Percentiles rank a stretch among this genome's conserved stretches.
These are phyloP conservation scores for Scylla paramamosain DNA, from an alignment of 1,140 invertebrate genomes.

Conservation along the genomic window DNA sequence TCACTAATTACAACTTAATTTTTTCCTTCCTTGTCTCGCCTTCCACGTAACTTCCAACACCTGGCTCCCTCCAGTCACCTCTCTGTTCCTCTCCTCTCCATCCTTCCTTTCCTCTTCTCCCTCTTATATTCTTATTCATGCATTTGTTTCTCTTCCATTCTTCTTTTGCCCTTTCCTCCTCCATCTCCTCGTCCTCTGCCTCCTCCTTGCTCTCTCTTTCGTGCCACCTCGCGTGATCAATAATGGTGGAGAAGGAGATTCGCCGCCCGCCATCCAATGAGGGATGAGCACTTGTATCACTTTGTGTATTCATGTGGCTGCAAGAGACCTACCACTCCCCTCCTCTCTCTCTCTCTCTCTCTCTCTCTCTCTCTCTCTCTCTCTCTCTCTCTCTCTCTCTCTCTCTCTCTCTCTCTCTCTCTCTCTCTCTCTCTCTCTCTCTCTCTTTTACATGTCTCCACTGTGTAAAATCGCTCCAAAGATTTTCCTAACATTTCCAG, in stretches of 20 bases:
- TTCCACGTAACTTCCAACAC: too few relatives aligned
- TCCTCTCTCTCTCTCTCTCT: slow-evolving; percentile 15
- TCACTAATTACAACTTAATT: too few relatives aligned
- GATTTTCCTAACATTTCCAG: too few relatives aligned
- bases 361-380: slow-evolving; percentile 31
- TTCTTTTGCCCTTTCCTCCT: neutral
- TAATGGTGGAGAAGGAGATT: slow-evolving; percentile 53
- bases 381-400: slow-evolving; percentile 9
- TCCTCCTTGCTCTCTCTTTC: neutral
- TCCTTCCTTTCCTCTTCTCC: neutral
- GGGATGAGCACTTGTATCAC: slow-evolving; percentile 56
- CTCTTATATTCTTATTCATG: neutral
- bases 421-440: slow-evolving; percentile 19
- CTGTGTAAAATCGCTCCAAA: too few relatives aligned
- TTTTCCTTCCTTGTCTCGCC: too few relatives aligned
- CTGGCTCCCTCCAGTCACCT: too few relatives aligned
- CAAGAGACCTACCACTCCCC: neutral
- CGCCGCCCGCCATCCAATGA: slow-evolving; percentile 39
- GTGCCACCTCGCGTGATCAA: slow-evolving; percentile 24
- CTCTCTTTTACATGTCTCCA: neutral
- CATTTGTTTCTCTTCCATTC: neutral
- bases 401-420: slow-evolving; percentile 25
- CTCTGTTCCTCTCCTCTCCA: neutral
- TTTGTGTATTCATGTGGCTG: slow-evolving; percentile 62
- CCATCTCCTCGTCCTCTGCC: neutral